Evolutionary conservation across 2,797 vertebrate species (phyloP), one percentile per base, ranked within the genome.

Genomic region (Ibycter americanus): DNA sequence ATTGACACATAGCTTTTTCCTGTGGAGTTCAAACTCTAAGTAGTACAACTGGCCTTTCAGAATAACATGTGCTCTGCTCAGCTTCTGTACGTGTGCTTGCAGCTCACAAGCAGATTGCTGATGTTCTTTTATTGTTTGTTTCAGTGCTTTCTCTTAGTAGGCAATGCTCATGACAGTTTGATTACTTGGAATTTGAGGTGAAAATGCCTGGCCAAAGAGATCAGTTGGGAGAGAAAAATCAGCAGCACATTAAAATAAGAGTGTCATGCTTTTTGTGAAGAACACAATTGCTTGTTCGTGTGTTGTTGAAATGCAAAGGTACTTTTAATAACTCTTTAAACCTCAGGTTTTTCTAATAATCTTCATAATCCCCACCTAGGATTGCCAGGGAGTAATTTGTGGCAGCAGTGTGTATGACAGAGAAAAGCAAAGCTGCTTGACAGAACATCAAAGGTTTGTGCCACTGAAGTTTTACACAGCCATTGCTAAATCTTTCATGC

Each of bases 391-490:
- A 97, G 73, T 74, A 46, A 93, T 89, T 95, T 81, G 73, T 94
- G 93, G 71, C 51, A 83, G 58, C 31, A 42, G 31, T 67, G 70
- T 52, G 7, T 89, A 40, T 76, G 76, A 78, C n/a, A 79, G 38
- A 72, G 26, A 51, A 90, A 83, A 79, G 71, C 51, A 84, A 79
- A 87, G 78, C 81, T 95, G 66, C 70, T 46, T 97, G 65, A 95
- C 82, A 87, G 65, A 29, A 78, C 93, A 72, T 93, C 85, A 94
- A 93, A 90, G 90, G 36, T 58, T 96, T 78, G 32, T 87, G 49
- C 87, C 71, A 55, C 76, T 87, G 72, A 82, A 96, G 90, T 86
- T 97, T 96, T 92, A 40, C 83, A 42, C 77, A 92, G 61, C 56
- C 31, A 12, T 84, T 83, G 74, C 83, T 89, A 94, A 90, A 82